phyloP scores from a whole-genome alignment of 2,797 vertebrate species.

The Neosilurus hyrtlii region DNA sequence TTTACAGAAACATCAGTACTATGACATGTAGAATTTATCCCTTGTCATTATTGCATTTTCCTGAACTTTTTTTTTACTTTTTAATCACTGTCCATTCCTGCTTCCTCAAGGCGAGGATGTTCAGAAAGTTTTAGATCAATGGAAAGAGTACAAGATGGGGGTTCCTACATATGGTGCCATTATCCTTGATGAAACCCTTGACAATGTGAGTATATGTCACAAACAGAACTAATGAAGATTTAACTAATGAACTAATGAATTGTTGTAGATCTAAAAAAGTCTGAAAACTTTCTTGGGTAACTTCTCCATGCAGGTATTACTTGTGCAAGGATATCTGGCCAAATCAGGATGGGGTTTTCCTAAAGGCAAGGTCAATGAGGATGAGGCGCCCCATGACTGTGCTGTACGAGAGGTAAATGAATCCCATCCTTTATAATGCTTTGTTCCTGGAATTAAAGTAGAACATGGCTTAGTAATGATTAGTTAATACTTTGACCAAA shows the following conservation, averaged over 20 bases:
- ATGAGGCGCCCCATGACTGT: slow-evolving; percentile 94
- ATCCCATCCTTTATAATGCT: background rate
- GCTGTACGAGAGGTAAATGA: slow-evolving; percentile 88
- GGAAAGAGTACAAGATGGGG: slow-evolving; percentile 99
- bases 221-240: background rate
- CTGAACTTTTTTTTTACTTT: slow-evolving; percentile 82
- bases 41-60: slow-evolving; percentile 50
- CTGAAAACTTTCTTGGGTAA: background rate
- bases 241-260: background rate
- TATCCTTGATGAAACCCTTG: slow-evolving; percentile 92
- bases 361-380: slow-evolving; percentile 98
- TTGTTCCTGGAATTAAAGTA: background rate
- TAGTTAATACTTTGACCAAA: background rate
- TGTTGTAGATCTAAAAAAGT: background rate
- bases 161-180: slow-evolving; percentile 99
- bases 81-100: slow-evolving; percentile 96
- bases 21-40: no score
- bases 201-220: slow-evolving; percentile 81
- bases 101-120: slow-evolving; percentile 95
- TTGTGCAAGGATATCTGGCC: slow-evolving; percentile 96
- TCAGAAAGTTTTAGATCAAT: slow-evolving; percentile 92
- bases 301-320: slow-evolving; percentile 74
- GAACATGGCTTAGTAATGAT: background rate
- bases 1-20: background rate
- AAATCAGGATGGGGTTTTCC: slow-evolving; percentile 99